Evolutionary conservation across 2,113 vertebrate species (phyloP).

Genomic region (Catharus bicknelli): DNA sequence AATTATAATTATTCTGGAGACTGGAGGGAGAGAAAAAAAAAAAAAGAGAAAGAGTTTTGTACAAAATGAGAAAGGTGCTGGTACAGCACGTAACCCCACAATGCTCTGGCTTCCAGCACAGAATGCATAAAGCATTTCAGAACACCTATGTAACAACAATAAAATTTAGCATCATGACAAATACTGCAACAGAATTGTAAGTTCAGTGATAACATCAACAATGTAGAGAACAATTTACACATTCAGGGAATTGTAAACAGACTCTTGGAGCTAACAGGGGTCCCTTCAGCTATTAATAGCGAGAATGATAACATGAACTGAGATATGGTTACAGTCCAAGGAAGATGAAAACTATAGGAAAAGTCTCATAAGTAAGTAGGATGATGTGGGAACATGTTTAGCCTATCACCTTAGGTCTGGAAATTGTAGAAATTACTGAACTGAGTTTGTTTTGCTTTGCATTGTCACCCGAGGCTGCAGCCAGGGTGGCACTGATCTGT

Average conservation of each 20-base stretch:
- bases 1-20: not conserved
- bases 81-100: not conserved
- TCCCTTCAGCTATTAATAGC: not conserved
- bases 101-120: not conserved
- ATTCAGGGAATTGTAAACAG: not conserved
- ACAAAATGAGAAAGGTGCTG: not conserved
- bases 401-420: not conserved
- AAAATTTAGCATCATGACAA: conserved; percentile 23
- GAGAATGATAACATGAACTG: not conserved
- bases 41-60: not conserved
- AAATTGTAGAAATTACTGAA: not conserved
- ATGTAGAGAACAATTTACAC: not conserved
- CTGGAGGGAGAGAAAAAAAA: fast-evolving
- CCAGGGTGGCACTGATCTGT: not conserved
- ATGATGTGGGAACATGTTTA: not conserved
- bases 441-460: not conserved
- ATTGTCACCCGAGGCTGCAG: not conserved
- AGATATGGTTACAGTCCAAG: not conserved
- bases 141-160: not conserved
- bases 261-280: not conserved
- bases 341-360: not conserved
- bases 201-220: not conserved
- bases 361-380: not conserved
- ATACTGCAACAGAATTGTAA: not conserved
- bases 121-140: not conserved